Evolutionary conservation across 2,888 invertebrate genomes (phyloP).

Genomic region (Ernsta delagoae): DNA sequence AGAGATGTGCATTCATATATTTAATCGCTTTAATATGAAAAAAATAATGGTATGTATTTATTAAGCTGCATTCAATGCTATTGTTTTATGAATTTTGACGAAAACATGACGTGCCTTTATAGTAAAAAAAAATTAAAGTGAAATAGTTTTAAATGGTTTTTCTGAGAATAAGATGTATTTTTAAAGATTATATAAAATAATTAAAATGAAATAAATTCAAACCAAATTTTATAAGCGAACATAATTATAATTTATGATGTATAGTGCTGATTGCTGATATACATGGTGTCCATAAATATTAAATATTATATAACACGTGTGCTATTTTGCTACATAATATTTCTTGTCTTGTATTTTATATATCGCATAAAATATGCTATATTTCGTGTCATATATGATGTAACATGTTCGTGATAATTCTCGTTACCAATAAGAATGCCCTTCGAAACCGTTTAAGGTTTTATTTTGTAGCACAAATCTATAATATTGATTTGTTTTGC

Average conservation of each 20-base stretch:
- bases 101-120: constrained; percentile 14
- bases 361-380: too few species aligned
- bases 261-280: too few species aligned
- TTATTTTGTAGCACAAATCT: constrained; percentile 9
- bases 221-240: too few species aligned
- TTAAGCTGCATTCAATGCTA: constrained; percentile 17
- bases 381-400: too few species aligned
- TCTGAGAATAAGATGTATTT: too few species aligned
- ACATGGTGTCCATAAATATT: too few species aligned
- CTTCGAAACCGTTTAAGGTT: too few species aligned
- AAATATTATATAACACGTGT: not conserved
- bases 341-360: not conserved
- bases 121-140: not conserved
- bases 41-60: constrained; percentile 1
- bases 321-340: not conserved
- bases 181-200: not conserved
- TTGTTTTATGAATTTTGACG: not conserved
- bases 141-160: not conserved
- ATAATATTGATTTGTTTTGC: not conserved
- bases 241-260: too few species aligned
- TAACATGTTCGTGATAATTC: not conserved
- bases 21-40: constrained; percentile 19
- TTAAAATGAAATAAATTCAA: not conserved
- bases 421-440: too few species aligned
- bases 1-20: constrained; percentile 36